These are phyloP conservation scores for Zaprionus tsacasi DNA, from an alignment of 1,140 invertebrate genomes.

Conservation along the genomic window DNA sequence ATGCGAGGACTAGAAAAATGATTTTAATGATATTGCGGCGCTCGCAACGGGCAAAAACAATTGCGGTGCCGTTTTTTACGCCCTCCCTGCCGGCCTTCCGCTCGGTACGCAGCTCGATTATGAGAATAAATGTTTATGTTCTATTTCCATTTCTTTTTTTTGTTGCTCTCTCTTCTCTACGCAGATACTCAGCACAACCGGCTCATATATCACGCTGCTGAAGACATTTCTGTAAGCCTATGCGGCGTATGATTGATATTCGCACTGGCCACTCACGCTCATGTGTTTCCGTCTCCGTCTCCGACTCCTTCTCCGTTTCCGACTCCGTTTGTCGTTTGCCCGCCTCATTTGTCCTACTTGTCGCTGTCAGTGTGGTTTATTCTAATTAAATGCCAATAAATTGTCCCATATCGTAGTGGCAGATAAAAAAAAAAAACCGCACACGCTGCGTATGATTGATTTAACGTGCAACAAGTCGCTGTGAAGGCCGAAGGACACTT, in stretches of 20 bases:
- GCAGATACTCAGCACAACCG: constrained; percentile 80
- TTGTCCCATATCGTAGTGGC: not conserved
- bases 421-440: not conserved
- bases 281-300: not conserved
- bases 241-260: constrained; percentile 72
- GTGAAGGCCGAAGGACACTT: constrained; percentile 8
- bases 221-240: constrained; percentile 79
- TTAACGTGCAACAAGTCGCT: constrained; percentile 14
- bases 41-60: constrained; percentile 76
- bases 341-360: not conserved
- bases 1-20: constrained; percentile 78
- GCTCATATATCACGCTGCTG: constrained; percentile 78
- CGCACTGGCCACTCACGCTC: not conserved
- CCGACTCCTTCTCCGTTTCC: not conserved
- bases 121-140: constrained; percentile 63
- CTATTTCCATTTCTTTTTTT: constrained; percentile 11
- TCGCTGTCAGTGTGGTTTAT: constrained; percentile 7
- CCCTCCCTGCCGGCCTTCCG: constrained; percentile 75
- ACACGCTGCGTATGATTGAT: constrained; percentile 6
- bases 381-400: constrained; percentile 24
- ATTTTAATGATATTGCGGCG: constrained; percentile 82
- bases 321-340: not conserved
- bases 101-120: constrained; percentile 59
- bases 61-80: constrained; percentile 81
- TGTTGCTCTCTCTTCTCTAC: not conserved